Evolutionary conservation across 2,888 invertebrate species (phyloP).

Genomic region (Drosophila niveifrons): DNA sequence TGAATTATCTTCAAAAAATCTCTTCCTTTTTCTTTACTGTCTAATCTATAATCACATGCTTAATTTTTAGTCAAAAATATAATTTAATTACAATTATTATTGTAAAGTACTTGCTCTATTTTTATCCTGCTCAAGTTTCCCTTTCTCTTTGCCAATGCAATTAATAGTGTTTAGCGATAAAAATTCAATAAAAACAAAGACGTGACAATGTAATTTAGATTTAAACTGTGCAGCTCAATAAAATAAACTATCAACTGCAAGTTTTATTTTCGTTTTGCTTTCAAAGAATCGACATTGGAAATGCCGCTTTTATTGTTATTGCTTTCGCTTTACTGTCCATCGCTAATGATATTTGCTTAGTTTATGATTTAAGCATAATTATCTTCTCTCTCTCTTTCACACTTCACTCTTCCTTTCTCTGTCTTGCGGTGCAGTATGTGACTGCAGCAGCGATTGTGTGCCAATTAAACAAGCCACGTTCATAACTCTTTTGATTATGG

Average conservation of each 20-base stretch:
- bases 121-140: not conserved
- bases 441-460: constrained; percentile 9
- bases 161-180: not conserved
- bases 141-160: not conserved
- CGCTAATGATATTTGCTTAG: constrained; percentile 11
- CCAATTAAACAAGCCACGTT: constrained; percentile 47
- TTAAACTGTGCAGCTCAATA: not conserved
- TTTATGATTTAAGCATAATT: constrained; percentile 1
- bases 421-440: not conserved
- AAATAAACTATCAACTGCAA: not conserved
- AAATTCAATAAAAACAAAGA: constrained; percentile 8
- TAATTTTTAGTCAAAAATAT: too few relatives aligned
- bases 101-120: not conserved
- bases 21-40: too few relatives aligned
- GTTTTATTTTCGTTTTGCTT: not conserved
- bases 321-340: constrained; percentile 9
- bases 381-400: not conserved
- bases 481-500: constrained; percentile 53
- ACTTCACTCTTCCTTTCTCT: constrained; percentile 1
- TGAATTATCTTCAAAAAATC: too few relatives aligned
- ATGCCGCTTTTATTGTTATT: not conserved
- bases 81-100: not conserved
- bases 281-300: constrained; percentile 11
- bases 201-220: not conserved
- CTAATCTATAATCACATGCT: too few relatives aligned